Evolutionary conservation across 1,140 invertebrate genomes (phyloP).

Genomic region (Nebria ingens): DNA sequence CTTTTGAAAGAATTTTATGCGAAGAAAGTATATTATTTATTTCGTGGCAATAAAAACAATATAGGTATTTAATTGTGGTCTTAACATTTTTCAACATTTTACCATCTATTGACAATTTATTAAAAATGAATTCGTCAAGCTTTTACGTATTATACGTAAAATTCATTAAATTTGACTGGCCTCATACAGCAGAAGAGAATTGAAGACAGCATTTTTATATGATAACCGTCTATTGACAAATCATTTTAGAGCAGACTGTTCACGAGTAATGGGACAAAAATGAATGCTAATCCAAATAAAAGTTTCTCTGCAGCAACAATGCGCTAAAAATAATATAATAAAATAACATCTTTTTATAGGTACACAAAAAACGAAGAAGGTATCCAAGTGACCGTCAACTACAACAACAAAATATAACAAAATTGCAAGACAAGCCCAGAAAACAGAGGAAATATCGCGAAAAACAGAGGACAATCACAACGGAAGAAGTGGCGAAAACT

Average conservation of each 20-base stretch:
- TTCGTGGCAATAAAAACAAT: too few relatives aligned
- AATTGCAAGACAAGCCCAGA: not conserved
- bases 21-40: too few relatives aligned
- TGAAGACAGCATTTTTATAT: too few relatives aligned
- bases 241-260: not conserved
- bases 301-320: not conserved
- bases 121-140: too few relatives aligned
- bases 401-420: not conserved
- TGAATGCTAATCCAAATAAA: not conserved
- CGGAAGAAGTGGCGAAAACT: conserved; percentile 44
- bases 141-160: too few relatives aligned
- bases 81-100: too few relatives aligned
- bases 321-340: not conserved
- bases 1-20: too few relatives aligned
- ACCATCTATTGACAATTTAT: too few relatives aligned
- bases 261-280: not conserved
- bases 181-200: too few relatives aligned
- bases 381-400: conserved; percentile 15
- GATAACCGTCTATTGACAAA: not conserved
- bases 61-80: too few relatives aligned
- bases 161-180: too few relatives aligned
- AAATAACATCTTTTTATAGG: conserved; percentile 1
- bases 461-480: conserved; percentile 25
- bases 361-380: conserved; percentile 16
- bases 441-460: not conserved